A percentile compares a stretch with the other conserved stretches of the same genome.
Evolutionary conservation across 2,797 vertebrate genomes (phyloP).

Genomic region (Coracias cyanogaster): DNA sequence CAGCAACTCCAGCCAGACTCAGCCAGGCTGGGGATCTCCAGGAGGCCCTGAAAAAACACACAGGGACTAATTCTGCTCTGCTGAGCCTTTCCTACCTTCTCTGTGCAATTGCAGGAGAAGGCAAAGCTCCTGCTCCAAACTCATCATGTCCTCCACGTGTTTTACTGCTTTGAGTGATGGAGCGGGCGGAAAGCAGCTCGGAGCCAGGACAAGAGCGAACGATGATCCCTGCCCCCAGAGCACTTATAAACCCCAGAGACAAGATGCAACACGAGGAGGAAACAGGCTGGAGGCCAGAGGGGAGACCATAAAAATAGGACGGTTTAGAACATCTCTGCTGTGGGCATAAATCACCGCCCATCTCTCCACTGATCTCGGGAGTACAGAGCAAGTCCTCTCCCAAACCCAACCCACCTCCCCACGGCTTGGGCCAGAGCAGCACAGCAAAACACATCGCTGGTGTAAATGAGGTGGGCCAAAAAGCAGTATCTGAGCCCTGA

Average conservation of each 20-base stretch:
- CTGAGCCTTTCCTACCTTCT: neutral
- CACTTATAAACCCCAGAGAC: neutral
- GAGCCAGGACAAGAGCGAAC: neutral
- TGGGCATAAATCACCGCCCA: constrained; percentile 26
- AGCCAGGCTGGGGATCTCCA: neutral
- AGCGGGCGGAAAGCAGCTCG: neutral
- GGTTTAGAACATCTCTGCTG: neutral
- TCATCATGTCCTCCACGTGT: fast-evolving
- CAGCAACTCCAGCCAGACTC: neutral
- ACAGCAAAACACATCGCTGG: neutral
- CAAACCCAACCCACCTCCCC: neutral
- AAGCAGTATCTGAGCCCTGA: neutral
- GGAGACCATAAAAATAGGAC: constrained; percentile 42
- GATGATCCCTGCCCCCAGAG: constrained; percentile 19
- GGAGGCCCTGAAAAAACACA: fast-evolving
- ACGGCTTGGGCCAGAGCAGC: neutral
- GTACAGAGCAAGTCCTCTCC: neutral
- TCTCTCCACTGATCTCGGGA: neutral
- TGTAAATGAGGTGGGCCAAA: fast-evolving
- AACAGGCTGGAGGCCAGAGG: constrained; percentile 37
- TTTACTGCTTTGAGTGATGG: neutral
- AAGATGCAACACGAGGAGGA: constrained; percentile 52
- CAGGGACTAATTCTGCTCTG: neutral
- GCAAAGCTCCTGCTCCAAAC: neutral
- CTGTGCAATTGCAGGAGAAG: fast-evolving